Evolutionary conservation across 2,888 invertebrate genomes (phyloP).

Genomic region (Apodemia zela): DNA sequence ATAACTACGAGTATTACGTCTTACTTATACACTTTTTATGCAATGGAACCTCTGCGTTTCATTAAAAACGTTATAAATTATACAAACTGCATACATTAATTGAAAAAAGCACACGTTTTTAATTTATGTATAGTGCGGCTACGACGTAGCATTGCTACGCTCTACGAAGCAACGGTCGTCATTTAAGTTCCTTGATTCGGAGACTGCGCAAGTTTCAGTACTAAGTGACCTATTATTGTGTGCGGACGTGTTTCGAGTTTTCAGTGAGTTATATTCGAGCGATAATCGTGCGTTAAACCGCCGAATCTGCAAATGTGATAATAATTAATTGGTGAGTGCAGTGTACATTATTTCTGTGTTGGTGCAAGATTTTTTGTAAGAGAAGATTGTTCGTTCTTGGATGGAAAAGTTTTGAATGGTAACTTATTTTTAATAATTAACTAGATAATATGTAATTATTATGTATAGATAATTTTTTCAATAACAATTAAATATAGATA

Average conservation of each 20-base stretch:
- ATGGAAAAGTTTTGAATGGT: constrained; percentile 18
- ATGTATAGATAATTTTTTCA: too few relatives aligned
- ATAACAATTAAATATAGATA: too few relatives aligned
- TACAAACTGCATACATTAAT: constrained; percentile 8
- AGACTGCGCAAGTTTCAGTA: constrained; percentile 72
- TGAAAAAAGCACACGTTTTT: constrained; percentile 9
- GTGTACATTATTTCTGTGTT: constrained; percentile 38
- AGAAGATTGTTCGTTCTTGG: constrained; percentile 13
- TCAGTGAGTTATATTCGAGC: constrained; percentile 18
- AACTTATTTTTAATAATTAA: background rate
- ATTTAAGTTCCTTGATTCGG: constrained; percentile 52
- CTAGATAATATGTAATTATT: background rate
- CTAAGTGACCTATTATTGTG: constrained; percentile 45
- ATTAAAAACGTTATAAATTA: constrained; percentile 14
- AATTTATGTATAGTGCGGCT: constrained; percentile 23
- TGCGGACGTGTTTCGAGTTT: constrained; percentile 41
- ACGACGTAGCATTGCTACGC: constrained; percentile 26
- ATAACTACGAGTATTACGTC: background rate
- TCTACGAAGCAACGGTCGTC: constrained; percentile 29
- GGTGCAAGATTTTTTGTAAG: constrained; percentile 25
- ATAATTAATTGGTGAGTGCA: constrained; percentile 52
- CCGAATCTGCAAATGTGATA: constrained; percentile 52
- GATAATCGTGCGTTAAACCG: constrained; percentile 32
- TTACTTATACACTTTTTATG: background rate
- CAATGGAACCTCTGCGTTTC: background rate